phyloP scores from a whole-genome alignment of 2,113 vertebrate genomes.

The Haplochromis vanheusdeni region DNA sequence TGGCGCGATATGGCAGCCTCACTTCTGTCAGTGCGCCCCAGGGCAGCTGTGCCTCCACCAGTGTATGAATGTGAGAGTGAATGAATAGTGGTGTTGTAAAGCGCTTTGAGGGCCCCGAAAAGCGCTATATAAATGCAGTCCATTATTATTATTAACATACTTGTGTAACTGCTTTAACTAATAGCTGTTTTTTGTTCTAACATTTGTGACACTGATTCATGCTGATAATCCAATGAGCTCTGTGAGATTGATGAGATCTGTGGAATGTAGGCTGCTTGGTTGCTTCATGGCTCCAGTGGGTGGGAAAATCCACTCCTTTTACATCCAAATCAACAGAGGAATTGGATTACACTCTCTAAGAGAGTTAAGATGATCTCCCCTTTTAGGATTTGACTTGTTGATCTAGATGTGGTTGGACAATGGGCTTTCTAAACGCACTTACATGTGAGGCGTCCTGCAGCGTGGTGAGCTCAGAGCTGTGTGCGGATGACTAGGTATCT shows the following conservation, averaged over 20 bases:
- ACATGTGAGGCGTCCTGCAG: constrained; percentile 25
- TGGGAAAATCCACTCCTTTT: constrained; percentile 32
- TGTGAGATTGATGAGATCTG: constrained; percentile 10
- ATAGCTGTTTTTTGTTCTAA: background rate
- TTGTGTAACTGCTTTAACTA: background rate
- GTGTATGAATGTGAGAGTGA: background rate
- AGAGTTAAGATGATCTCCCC: constrained; percentile 31
- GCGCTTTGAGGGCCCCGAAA: fast-evolving
- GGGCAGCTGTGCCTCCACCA: background rate
- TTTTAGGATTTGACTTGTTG: constrained; percentile 28
- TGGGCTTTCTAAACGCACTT: constrained; percentile 39
- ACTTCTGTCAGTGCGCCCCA: fast-evolving
- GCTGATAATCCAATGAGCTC: constrained; percentile 9
- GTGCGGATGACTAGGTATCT: constrained; percentile 49
- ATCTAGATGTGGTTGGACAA: constrained; percentile 61
- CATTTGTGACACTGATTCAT: constrained; percentile 10
- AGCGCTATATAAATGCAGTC: fast-evolving
- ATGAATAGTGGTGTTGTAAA: fast-evolving
- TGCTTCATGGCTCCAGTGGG: constrained; percentile 23
- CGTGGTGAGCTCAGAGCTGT: constrained; percentile 32
- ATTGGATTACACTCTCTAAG: constrained; percentile 37
- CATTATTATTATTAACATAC: background rate
- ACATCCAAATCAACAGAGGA: constrained; percentile 27
- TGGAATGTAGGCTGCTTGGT: constrained; percentile 19
- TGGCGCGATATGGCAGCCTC: fast-evolving